Conservation (phyloP, 2,797 vertebrate species). For the Lagodon rhomboides region DNA sequence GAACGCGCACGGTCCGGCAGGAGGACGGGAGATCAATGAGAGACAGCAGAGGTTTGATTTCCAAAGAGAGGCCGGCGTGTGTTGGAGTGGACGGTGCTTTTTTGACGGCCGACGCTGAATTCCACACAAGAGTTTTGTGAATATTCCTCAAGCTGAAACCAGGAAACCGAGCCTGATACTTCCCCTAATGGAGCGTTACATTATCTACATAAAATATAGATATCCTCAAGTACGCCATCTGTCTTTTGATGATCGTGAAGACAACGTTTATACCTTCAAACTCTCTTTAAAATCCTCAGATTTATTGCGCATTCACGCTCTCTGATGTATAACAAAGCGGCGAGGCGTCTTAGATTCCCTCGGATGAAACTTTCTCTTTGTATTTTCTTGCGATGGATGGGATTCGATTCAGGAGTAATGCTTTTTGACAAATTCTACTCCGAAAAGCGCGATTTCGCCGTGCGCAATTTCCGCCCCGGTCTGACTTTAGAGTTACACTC, state of each 20-base stretch:
- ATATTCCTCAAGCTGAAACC: not conserved
- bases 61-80: not conserved
- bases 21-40: slow-evolving; percentile 33
- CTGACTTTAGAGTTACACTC: not conserved
- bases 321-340: slow-evolving; percentile 25
- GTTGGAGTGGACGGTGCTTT: not conserved
- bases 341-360: slow-evolving; percentile 19
- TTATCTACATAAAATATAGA: slow-evolving; percentile 15
- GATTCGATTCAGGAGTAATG: not conserved
- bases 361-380: slow-evolving; percentile 25
- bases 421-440: not conserved
- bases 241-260: slow-evolving; percentile 37
- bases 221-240: slow-evolving; percentile 27
- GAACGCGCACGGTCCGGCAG: not conserved
- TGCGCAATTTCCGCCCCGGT: not conserved
- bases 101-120: not conserved
- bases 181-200: not conserved
- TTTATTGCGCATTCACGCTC: slow-evolving; percentile 13
- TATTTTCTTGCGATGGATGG: slow-evolving; percentile 2
- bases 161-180: not conserved
- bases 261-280: slow-evolving; percentile 2
- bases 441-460: not conserved
- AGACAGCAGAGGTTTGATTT: slow-evolving; percentile 2
- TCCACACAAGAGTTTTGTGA: not conserved
- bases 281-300: slow-evolving; percentile 26